A percentile compares a stretch with the other conserved stretches of the same genome.
phyloP scores from a whole-genome alignment of 2,113 vertebrate genomes.

The Tupaia tana region DNA sequence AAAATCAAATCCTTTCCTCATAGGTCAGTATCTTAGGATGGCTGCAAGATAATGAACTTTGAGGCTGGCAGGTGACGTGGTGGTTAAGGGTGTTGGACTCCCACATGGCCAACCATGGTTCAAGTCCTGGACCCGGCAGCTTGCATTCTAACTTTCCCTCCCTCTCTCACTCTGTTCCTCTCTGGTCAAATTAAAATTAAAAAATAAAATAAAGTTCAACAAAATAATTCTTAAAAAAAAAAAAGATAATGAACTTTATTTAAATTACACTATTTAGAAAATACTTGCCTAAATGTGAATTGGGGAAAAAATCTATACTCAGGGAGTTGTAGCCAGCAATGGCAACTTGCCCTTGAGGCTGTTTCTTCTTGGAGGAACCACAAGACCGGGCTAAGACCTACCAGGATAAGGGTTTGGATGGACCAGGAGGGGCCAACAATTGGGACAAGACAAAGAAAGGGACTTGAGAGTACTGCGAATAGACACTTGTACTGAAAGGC shows the following conservation, averaged over 20 bases:
- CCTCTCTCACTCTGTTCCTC: too few species aligned
- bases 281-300: background rate
- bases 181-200: too few species aligned
- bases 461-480: background rate
- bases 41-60: background rate
- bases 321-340: background rate
- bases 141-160: too few species aligned
- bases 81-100: too few species aligned
- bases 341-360: background rate
- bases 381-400: background rate
- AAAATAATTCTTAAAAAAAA: too few species aligned
- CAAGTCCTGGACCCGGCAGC: too few species aligned
- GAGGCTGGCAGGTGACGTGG: too few species aligned
- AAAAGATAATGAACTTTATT: background rate
- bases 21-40: slow-evolving; percentile 5
- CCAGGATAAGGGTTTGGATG: background rate
- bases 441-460: background rate
- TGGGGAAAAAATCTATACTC: background rate
- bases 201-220: too few species aligned
- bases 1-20: background rate
- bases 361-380: background rate
- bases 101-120: too few species aligned
- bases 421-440: background rate
- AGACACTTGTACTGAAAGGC: background rate
- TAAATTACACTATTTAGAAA: slow-evolving; percentile 20